phyloP scores from a whole-genome alignment of 1,140 invertebrate genomes.

The Macrosteles quadrilineatus region DNA sequence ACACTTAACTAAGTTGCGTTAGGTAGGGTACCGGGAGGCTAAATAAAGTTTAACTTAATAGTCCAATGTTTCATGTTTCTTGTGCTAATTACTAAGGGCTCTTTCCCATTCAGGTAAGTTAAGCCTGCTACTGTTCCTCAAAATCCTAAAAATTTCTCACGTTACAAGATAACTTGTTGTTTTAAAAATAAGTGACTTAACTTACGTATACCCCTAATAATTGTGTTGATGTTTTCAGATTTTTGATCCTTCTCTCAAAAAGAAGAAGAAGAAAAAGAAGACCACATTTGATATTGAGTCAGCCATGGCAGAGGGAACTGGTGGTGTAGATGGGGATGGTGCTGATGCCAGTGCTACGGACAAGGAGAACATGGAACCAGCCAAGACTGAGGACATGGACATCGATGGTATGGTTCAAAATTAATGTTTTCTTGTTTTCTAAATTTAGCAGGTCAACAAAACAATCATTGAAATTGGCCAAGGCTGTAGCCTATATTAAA shows the following conservation, averaged over 20 bases:
- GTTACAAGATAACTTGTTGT: background rate
- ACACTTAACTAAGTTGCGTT: no score
- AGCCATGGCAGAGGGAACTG: slow-evolving; percentile 59
- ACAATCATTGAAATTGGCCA: no score
- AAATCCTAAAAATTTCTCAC: background rate
- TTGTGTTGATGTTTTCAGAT: slow-evolving; percentile 55
- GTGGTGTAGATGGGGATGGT: slow-evolving; percentile 49
- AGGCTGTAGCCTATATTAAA: no score
- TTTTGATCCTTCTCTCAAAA: slow-evolving; percentile 83
- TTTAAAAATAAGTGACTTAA: background rate
- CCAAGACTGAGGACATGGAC: slow-evolving; percentile 55
- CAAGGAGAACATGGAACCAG: slow-evolving; percentile 61
- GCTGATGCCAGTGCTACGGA: slow-evolving; percentile 45
- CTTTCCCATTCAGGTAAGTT: background rate
- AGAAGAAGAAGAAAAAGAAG: slow-evolving; percentile 98
- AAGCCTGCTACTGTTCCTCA: background rate
- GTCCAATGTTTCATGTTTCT: background rate
- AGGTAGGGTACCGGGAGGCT: no score
- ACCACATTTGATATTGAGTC: slow-evolving; percentile 89
- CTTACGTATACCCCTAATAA: slow-evolving; percentile 13
- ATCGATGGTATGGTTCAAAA: slow-evolving; percentile 59
- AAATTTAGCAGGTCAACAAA: no score
- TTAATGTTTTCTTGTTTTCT: no score
- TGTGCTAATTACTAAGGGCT: background rate
- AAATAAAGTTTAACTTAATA: background rate